Base-by-base conservation (phyloP, 1,140 invertebrate species). In the Mactra quadrangularis region DNA sequence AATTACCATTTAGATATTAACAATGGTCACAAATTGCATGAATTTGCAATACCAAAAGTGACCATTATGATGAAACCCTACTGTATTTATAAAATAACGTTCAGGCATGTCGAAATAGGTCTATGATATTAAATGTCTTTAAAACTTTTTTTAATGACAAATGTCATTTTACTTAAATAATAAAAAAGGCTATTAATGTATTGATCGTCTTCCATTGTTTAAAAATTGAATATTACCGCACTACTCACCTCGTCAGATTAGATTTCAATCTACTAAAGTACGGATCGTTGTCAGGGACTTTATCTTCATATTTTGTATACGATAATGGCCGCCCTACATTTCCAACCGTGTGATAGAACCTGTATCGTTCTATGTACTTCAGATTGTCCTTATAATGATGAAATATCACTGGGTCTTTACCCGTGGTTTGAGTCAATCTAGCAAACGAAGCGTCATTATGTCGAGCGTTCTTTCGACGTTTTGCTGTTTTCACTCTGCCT, bases 291-390 rank as follows among this genome's bases (percentile, higher is more conserved):
- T 68, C 76, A 17, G 53, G 29, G 17, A 41, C 47, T n/a, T 68
- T 78, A 38, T 57, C 62, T 17, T 31, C 60, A 41, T 55, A 55
- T 38, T 64, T 59, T 53, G 29, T 11, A 29, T 78, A 55, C 17
- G 62, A 47, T 35, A 52, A 41, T 7, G 60, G 60, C 29, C 76
- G 45, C 17, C 60, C 76, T 22, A 78, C 76, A 33, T 78, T 78
- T 13, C 77, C 77, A 0, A 81, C 77, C 35, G 77, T 81, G 31
- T 81, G 77, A 17, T 68, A 71, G 29, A 71, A 81, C 27, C 77
- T 45, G 29, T 81, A 81, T 2, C 77, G 50, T 45, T 81, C 77
- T 47, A 81, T 81, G 55, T 81, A 81, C 27, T 81, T 81, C 7
- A 41, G 13, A 22, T 15, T 57, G 22, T 81, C 77, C 29, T 70